Evolutionary conservation across 2,113 vertebrate species (phyloP).

Genomic region (Myrmecobius fasciatus): DNA sequence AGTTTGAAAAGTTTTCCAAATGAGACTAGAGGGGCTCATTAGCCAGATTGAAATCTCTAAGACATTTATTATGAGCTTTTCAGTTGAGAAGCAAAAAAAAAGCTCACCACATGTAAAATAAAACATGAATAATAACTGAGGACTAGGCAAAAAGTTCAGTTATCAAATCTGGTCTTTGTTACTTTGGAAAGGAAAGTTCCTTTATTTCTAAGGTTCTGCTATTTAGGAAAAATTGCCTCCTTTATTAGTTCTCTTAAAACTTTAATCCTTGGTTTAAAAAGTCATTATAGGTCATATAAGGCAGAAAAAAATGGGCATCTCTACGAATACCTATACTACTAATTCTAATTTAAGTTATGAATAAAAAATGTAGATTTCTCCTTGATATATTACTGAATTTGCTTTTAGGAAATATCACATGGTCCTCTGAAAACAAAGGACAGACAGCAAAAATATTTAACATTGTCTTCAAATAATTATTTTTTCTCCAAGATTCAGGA

Average conservation of each 20-base stretch:
- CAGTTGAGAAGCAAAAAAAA: background rate
- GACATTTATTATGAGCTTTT: background rate
- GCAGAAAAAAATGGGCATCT: background rate
- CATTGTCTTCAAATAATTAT: background rate
- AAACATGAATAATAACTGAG: background rate
- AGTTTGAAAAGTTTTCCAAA: conserved; percentile 14
- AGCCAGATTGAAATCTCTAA: background rate
- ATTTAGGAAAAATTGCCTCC: conserved; percentile 11
- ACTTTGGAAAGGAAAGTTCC: background rate
- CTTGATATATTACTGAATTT: background rate
- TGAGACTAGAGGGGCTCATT: conserved; percentile 34
- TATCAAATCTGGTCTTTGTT: conserved; percentile 27
- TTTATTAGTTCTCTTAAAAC: conserved; percentile 6
- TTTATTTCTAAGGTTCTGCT: conserved; percentile 11
- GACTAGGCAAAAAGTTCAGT: background rate
- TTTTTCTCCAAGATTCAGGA: background rate
- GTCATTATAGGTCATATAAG: background rate
- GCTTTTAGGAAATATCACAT: too few species aligned
- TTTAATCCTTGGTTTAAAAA: background rate
- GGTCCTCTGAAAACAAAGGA: too few species aligned
- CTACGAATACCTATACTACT: background rate
- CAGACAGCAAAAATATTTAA: background rate
- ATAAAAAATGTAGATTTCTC: background rate
- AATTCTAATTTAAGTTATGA: background rate
- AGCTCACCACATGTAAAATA: background rate